Percentiles rank a stretch among this genome's conserved stretches.
phyloP scores from a whole-genome alignment of 2,113 vertebrate genomes.

The Brachypodius melanocephalos region DNA sequence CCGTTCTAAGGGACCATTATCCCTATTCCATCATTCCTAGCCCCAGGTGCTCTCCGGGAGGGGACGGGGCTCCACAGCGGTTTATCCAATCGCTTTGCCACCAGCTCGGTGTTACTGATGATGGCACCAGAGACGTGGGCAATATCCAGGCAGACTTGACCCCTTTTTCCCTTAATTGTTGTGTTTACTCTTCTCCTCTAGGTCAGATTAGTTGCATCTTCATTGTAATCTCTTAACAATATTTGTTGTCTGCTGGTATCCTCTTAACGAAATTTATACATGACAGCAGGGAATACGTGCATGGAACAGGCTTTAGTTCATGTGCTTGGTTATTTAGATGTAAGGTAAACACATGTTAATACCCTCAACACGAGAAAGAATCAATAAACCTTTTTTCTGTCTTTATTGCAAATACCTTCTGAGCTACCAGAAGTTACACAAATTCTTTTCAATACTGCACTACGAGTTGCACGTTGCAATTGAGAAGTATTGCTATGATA shows the following conservation, averaged over 20 bases:
- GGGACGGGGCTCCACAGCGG: background rate
- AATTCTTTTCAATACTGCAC: background rate
- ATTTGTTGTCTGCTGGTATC: too few species aligned
- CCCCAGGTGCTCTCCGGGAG: fast-evolving
- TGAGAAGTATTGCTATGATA: background rate
- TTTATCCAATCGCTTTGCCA: background rate
- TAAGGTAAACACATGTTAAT: background rate
- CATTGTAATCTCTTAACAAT: background rate
- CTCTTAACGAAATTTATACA: background rate
- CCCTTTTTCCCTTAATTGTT: background rate
- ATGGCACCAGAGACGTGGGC: background rate
- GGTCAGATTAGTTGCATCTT: background rate
- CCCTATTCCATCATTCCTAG: fast-evolving
- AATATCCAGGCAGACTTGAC: constrained; percentile 41
- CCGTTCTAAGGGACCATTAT: fast-evolving
- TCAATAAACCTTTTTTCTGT: background rate
- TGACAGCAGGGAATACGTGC: fast-evolving
- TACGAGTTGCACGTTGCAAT: background rate
- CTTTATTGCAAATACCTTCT: background rate
- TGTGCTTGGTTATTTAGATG: background rate
- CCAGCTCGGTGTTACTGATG: background rate
- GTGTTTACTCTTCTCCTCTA: background rate
- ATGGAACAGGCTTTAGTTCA: background rate
- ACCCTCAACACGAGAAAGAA: background rate
- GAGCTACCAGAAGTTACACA: background rate